These are phyloP conservation scores for Eristalis intricaria DNA, from an alignment of 2,888 invertebrate species.

Conservation along the genomic window DNA sequence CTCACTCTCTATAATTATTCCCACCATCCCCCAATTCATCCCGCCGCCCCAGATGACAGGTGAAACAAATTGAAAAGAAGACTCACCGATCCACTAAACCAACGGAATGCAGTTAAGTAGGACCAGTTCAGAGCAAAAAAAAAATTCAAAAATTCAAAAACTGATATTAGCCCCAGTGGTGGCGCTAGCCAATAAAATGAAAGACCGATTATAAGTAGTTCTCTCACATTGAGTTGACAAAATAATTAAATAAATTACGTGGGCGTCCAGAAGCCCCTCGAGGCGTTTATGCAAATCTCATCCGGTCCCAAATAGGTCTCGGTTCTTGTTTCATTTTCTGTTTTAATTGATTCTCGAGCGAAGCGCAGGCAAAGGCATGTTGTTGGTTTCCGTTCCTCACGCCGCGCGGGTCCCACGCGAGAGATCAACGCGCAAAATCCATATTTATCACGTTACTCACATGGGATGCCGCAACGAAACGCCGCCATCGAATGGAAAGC, in stretches of 20 bases:
- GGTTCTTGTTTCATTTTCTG: too few relatives aligned
- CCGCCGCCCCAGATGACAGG: neutral
- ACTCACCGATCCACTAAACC: slow-evolving; percentile 2
- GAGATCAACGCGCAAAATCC: slow-evolving; percentile 27
- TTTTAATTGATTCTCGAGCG: slow-evolving; percentile 47
- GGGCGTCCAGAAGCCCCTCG: slow-evolving; percentile 39
- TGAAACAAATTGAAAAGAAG: neutral
- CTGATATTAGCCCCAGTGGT: slow-evolving; percentile 25
- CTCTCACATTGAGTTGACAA: slow-evolving; percentile 24
- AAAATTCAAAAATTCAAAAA: too few relatives aligned
- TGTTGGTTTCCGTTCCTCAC: neutral
- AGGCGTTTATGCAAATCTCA: slow-evolving; percentile 46
- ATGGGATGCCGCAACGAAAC: neutral
- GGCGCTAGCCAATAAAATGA: slow-evolving; percentile 41
- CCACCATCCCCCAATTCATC: neutral
- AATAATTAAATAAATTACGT: slow-evolving; percentile 56
- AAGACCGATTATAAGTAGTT: slow-evolving; percentile 28
- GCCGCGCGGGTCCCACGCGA: neutral
- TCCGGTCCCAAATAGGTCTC: neutral
- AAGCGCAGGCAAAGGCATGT: slow-evolving; percentile 18
- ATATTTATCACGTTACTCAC: slow-evolving; percentile 43
- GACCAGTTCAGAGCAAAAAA: neutral
- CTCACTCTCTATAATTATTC: neutral
- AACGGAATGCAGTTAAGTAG: slow-evolving; percentile 38
- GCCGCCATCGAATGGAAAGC: slow-evolving; percentile 5